A percentile compares a stretch with the other conserved stretches of the same genome.
Evolutionary conservation across 2,888 invertebrate species (phyloP).

Genomic region (Habrosyne pyritoides): DNA sequence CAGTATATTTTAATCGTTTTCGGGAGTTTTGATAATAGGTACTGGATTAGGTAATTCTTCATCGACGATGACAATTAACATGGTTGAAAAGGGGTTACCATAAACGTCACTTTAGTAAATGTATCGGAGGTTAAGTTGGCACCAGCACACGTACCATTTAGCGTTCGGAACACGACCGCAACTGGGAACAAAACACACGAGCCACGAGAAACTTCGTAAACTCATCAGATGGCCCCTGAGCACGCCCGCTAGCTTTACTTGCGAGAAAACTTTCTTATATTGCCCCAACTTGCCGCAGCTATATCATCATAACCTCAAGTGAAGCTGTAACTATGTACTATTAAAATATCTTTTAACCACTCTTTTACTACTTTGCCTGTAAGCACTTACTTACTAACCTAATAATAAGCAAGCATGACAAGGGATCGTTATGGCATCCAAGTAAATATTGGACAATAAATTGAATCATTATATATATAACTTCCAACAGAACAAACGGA

Average conservation of each 20-base stretch:
- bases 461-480: too few species aligned
- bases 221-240: constrained; percentile 70
- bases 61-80: too few species aligned
- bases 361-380: not conserved
- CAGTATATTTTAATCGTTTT: too few species aligned
- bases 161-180: constrained; percentile 54
- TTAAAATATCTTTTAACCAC: not conserved
- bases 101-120: not conserved
- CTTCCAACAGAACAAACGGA: constrained; percentile 2
- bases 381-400: not conserved
- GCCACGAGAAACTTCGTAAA: constrained; percentile 69
- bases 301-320: constrained; percentile 50
- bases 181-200: constrained; percentile 56
- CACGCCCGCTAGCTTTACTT: constrained; percentile 64
- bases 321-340: constrained; percentile 20
- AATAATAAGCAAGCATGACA: not conserved
- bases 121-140: constrained; percentile 10
- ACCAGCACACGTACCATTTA: constrained; percentile 43
- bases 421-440: not conserved
- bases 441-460: not conserved
- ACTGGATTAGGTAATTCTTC: not conserved
- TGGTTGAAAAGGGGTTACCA: not conserved
- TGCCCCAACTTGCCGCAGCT: constrained; percentile 52
- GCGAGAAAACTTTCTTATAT: constrained; percentile 68
- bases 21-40: too few species aligned